A percentile compares a stretch with the other conserved stretches of the same genome.
phyloP scores from a whole-genome alignment of 2,797 vertebrate species.

The Numenius phaeopus region DNA sequence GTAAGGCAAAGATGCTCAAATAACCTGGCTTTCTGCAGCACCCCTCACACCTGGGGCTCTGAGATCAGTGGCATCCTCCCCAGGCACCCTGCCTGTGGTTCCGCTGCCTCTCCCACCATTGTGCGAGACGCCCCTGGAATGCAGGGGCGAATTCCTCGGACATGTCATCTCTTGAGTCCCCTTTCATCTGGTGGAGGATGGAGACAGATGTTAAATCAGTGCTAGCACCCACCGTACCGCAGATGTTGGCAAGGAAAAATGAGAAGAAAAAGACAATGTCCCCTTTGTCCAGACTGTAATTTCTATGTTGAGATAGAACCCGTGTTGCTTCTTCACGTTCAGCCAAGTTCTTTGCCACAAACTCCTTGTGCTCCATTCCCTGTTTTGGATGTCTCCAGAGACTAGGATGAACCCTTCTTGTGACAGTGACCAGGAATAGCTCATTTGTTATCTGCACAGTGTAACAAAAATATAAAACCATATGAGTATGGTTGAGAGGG shows the following conservation, averaged over 20 bases:
- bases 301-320: background rate
- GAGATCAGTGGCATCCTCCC: background rate
- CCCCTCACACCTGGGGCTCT: background rate
- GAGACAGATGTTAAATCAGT: constrained; percentile 36
- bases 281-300: background rate
- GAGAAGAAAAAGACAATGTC: background rate
- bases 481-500: background rate
- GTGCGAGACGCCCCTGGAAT: background rate
- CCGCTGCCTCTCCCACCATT: background rate
- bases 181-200: background rate
- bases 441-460: background rate
- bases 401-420: background rate
- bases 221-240: background rate
- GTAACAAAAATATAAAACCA: background rate
- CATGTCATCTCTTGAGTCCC: constrained; percentile 49
- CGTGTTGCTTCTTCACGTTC: background rate
- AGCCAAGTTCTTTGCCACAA: background rate
- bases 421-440: background rate
- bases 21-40: background rate
- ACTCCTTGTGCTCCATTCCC: background rate
- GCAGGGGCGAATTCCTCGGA: background rate
- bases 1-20: background rate
- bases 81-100: background rate
- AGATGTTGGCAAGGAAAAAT: background rate
- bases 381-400: background rate